phyloP scores from a whole-genome alignment of 2,797 vertebrate genomes.

The Chaenodraco wilsoni region DNA sequence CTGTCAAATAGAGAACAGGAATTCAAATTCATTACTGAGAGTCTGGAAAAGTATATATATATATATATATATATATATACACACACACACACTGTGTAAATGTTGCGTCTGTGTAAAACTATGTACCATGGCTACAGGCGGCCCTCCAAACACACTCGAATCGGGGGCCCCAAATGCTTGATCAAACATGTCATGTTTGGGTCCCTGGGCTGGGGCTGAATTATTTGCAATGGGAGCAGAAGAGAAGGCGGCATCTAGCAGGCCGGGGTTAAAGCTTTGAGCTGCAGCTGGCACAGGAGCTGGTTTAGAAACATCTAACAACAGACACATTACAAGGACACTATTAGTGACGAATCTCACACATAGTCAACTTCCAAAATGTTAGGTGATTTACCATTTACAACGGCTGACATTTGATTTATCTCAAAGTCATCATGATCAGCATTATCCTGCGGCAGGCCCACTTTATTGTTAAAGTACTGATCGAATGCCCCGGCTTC shows the following conservation, averaged over 20 bases:
- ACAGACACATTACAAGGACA: conserved; percentile 14
- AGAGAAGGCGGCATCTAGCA: conserved; percentile 73
- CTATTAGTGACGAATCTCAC: conserved; percentile 16
- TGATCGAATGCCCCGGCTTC: conserved; percentile 81
- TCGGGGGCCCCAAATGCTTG: conserved; percentile 81
- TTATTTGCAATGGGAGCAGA: conserved; percentile 48
- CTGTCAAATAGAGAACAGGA: neutral
- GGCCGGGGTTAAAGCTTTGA: conserved; percentile 40
- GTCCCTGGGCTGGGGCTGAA: conserved; percentile 40
- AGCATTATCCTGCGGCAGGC: conserved; percentile 81
- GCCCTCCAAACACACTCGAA: conserved; percentile 76
- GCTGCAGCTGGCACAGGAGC: conserved; percentile 46
- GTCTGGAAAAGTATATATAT: neutral
- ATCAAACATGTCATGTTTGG: conserved; percentile 82
- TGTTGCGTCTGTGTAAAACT: neutral
- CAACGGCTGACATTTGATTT: conserved; percentile 77
- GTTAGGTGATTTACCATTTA: conserved; percentile 73
- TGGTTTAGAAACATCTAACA: conserved; percentile 77
- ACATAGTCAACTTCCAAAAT: neutral
- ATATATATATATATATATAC: too few relatives aligned
- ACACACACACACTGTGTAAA: too few relatives aligned
- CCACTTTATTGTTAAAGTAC: conserved; percentile 87
- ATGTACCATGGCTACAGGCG: conserved; percentile 79
- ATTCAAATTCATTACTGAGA: neutral
- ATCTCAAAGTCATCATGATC: conserved; percentile 86